Percentiles rank a stretch among this genome's conserved stretches.
Conservation (phyloP, 2,113 vertebrate species). For the Charadrius vociferus region DNA sequence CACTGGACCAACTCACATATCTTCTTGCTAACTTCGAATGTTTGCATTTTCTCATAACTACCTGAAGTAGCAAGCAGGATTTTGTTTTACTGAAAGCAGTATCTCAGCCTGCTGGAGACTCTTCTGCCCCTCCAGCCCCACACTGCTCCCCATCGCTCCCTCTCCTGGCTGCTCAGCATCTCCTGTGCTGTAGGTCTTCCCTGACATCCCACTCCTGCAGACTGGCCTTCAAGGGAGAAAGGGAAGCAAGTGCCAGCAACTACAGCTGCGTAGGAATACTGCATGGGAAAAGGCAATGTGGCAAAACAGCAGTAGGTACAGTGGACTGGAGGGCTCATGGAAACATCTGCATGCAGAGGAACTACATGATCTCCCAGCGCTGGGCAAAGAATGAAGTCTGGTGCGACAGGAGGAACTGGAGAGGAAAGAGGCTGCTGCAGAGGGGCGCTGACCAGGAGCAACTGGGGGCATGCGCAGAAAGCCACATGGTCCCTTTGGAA, state of each 20-base stretch:
- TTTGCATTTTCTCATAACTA: not conserved
- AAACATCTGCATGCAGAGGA: not conserved
- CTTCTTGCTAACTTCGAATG: fast-evolving
- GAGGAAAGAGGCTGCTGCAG: not conserved
- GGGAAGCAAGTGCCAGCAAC: not conserved
- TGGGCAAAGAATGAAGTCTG: not conserved
- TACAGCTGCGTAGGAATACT: not conserved
- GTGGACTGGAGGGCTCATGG: not conserved
- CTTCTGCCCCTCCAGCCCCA: not conserved
- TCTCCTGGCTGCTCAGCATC: not conserved
- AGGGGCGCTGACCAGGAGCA: not conserved
- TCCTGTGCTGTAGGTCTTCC: fast-evolving
- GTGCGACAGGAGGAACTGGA: not conserved
- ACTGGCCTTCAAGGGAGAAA: not conserved
- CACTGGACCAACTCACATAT: not conserved
- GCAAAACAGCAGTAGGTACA: not conserved
- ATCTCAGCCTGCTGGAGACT: not conserved
- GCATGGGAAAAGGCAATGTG: not conserved
- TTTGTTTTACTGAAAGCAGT: not conserved
- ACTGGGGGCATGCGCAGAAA: fast-evolving
- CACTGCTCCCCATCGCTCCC: not conserved
- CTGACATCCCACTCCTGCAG: not conserved
- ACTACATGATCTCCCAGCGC: not conserved
- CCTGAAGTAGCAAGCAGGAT: not conserved
- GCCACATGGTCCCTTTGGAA: not conserved